phyloP scores from a whole-genome alignment of 2,888 invertebrate genomes.

The Nemurella pictetii region DNA sequence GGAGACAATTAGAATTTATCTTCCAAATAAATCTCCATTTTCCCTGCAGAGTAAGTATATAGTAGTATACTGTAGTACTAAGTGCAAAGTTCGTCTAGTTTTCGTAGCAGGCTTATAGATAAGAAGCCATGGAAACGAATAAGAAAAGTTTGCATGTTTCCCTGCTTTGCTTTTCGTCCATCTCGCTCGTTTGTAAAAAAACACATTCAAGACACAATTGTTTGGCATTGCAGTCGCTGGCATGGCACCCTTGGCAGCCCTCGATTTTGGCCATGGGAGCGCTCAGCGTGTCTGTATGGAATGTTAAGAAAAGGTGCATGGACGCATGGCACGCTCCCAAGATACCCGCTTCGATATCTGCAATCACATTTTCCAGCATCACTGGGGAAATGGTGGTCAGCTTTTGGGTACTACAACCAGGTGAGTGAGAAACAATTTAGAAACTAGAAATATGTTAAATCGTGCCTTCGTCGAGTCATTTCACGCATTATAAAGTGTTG shows the following conservation, averaged over 20 bases:
- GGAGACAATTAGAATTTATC: background rate
- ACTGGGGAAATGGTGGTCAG: background rate
- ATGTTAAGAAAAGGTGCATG: background rate
- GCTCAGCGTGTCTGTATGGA: background rate
- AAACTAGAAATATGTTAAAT: too few relatives aligned
- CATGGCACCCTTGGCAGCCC: constrained; percentile 3
- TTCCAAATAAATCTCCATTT: background rate
- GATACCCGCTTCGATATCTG: background rate
- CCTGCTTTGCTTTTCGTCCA: too few relatives aligned
- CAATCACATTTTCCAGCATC: background rate
- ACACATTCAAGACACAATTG: too few relatives aligned
- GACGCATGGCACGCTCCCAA: background rate
- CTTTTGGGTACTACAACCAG: background rate
- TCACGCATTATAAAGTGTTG: too few relatives aligned
- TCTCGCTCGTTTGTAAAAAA: too few relatives aligned
- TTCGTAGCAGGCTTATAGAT: too few relatives aligned
- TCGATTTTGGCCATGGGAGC: background rate
- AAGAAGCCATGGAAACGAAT: too few relatives aligned
- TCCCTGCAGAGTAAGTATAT: background rate
- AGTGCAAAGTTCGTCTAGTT: too few relatives aligned
- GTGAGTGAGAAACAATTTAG: too few relatives aligned
- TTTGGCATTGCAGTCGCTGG: background rate
- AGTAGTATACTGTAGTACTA: too few relatives aligned
- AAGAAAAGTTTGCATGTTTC: too few relatives aligned
- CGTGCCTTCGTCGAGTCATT: too few relatives aligned